A percentile compares a stretch with the other conserved stretches of the same genome.
phyloP scores from a whole-genome alignment of 2,113 vertebrate genomes.

The Stigmatopora argus region DNA sequence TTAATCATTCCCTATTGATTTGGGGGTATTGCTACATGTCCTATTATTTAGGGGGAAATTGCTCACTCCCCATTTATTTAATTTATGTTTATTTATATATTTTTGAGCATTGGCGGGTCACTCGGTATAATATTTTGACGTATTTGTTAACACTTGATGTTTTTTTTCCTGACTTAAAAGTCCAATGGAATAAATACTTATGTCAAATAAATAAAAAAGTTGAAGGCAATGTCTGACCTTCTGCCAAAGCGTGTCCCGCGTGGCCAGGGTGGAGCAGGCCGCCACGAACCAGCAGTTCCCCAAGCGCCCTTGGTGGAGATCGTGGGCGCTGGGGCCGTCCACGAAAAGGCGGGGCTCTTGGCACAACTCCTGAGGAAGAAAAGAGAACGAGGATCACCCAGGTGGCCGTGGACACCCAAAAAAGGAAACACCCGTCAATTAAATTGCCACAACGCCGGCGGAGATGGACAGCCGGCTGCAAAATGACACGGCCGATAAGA shows the following conservation, averaged over 20 bases:
- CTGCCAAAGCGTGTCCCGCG: constrained; percentile 64
- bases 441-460: neutral
- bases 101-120: too few species aligned
- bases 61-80: too few species aligned
- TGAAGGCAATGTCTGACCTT: constrained; percentile 47
- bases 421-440: constrained; percentile 1
- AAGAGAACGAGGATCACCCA: neutral
- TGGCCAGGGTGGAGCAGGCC: constrained; percentile 67
- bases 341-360: constrained; percentile 64
- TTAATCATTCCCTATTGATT: too few species aligned
- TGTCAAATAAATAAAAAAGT: too few species aligned
- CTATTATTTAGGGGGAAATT: too few species aligned
- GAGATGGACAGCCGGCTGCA: neutral
- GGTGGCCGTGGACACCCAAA: neutral
- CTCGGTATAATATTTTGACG: too few species aligned
- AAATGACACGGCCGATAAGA: constrained; percentile 38
- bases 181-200: too few species aligned
- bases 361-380: constrained; percentile 48
- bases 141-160: too few species aligned
- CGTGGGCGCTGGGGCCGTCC: constrained; percentile 66
- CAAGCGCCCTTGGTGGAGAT: constrained; percentile 68
- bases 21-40: too few species aligned
- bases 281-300: constrained; percentile 73
- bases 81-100: too few species aligned
- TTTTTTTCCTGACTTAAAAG: too few species aligned